phyloP scores from a whole-genome alignment of 2,888 invertebrate genomes.

The Thymelicus sylvestris region DNA sequence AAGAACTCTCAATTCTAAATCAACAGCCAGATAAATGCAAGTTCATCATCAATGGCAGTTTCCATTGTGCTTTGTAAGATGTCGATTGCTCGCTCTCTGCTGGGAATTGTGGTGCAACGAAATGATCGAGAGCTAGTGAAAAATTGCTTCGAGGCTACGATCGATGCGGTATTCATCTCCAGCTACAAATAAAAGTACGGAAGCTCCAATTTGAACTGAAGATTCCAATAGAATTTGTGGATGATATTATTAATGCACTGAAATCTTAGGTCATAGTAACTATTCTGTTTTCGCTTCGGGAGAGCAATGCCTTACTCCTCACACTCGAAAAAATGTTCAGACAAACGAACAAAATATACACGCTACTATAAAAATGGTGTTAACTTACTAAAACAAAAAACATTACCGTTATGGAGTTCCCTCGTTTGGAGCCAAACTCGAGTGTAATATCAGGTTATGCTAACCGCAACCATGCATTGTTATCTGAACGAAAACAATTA shows the following conservation, averaged over 20 bases:
- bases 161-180: background rate
- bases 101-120: slow-evolving; percentile 6
- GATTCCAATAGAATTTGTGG: background rate
- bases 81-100: background rate
- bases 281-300: too few species aligned
- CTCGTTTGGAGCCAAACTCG: too few species aligned
- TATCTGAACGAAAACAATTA: too few species aligned
- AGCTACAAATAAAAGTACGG: background rate
- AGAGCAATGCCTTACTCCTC: too few species aligned
- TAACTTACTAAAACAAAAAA: too few species aligned
- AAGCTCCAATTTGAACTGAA: background rate
- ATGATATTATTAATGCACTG: background rate
- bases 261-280: too few species aligned
- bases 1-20: background rate
- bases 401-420: too few species aligned
- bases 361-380: too few species aligned
- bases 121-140: background rate
- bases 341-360: too few species aligned
- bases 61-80: background rate
- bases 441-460: too few species aligned
- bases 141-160: background rate
- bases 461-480: too few species aligned
- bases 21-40: background rate
- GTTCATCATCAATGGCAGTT: background rate
- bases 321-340: too few species aligned